These are phyloP conservation scores for Hozukius guyotensis DNA, from an alignment of 2,797 vertebrate species.

Conservation along the genomic window DNA sequence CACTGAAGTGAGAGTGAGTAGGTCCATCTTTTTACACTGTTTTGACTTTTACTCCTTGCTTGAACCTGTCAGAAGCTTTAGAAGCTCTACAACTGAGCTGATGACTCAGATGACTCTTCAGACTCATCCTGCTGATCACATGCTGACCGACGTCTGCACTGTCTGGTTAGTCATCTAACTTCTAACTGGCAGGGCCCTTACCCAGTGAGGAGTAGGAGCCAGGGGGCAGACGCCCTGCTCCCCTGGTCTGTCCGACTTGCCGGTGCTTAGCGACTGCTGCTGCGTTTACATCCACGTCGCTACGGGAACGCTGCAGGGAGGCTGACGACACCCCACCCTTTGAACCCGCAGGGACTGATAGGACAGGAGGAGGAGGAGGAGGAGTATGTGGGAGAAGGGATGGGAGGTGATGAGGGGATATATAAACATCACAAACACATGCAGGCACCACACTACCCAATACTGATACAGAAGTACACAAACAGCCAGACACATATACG, in stretches of 20 bases:
- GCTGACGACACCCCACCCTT: constrained; percentile 83
- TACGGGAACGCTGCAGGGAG: constrained; percentile 93
- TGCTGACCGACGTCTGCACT: constrained; percentile 23
- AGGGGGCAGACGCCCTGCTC: constrained; percentile 84
- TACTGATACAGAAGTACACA: constrained; percentile 54
- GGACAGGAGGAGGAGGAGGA: constrained; percentile 43
- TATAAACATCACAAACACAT: constrained; percentile 69
- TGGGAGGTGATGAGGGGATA: constrained; percentile 70
- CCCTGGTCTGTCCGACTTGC: constrained; percentile 83
- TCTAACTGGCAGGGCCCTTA: constrained; percentile 77
- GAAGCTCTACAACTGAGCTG: neutral
- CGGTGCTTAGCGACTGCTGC: constrained; percentile 93
- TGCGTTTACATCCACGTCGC: constrained; percentile 96
- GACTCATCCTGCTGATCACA: constrained; percentile 24
- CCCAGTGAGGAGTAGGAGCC: constrained; percentile 95
- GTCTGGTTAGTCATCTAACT: constrained; percentile 32
- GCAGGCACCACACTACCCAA: constrained; percentile 59
- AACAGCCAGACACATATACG: constrained; percentile 38
- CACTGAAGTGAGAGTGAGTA: constrained; percentile 3
- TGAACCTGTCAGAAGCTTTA: neutral
- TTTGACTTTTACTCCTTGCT: neutral
- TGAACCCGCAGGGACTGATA: constrained; percentile 84
- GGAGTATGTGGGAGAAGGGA: constrained; percentile 48
- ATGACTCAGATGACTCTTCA: constrained; percentile 13
- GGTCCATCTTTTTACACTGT: constrained; percentile 8